Conservation (phyloP, 2,113 vertebrate species). For the Pagrus major region DNA sequence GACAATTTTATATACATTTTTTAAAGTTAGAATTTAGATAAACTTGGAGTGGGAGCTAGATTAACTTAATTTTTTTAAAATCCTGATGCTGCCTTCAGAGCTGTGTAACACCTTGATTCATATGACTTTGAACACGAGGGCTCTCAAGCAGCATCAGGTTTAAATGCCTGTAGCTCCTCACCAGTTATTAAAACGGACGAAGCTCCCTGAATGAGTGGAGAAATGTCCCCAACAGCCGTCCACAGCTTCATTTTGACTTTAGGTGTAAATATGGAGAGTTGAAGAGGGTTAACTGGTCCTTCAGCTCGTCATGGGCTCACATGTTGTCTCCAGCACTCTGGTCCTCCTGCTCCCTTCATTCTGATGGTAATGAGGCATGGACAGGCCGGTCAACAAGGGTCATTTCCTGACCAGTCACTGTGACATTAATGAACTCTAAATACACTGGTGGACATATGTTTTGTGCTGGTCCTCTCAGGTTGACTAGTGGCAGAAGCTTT, state of each 20-base stretch:
- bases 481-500: conserved; percentile 24
- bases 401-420: conserved; percentile 81
- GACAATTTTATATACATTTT: background rate
- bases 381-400: conserved; percentile 73
- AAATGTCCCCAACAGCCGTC: background rate
- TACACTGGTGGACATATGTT: conserved; percentile 67
- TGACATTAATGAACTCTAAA: conserved; percentile 83
- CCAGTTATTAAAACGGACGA: background rate
- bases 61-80: background rate
- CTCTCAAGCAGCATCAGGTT: background rate
- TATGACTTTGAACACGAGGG: background rate
- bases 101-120: background rate
- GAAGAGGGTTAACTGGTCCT: conserved; percentile 5
- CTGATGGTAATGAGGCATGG: conserved; percentile 79
- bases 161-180: background rate
- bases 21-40: background rate
- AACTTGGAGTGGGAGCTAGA: background rate
- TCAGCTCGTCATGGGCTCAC: conserved; percentile 25
- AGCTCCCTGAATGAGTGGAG: background rate
- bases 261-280: conserved; percentile 17
- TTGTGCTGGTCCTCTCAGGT: conserved; percentile 52
- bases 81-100: background rate
- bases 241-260: background rate
- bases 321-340: conserved; percentile 20
- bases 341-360: conserved; percentile 62